Base-by-base conservation (phyloP, 2,888 invertebrate species). In the Crossocerus cetratus region DNA sequence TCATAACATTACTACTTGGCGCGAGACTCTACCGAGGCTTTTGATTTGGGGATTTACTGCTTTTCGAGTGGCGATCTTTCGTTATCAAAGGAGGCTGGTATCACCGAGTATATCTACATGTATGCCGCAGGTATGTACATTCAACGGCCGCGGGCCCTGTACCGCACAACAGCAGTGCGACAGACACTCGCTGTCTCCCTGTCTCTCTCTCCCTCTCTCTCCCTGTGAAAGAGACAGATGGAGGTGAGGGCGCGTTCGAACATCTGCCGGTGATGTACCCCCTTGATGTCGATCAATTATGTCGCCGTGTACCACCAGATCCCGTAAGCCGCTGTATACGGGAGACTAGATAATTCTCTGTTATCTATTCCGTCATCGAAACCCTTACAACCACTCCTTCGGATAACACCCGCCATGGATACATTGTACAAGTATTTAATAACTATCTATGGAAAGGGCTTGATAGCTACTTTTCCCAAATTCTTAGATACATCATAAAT, bases 191-290 rank as follows among this genome's bases (percentile, higher is more conserved):
- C n/a, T n/a, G n/a, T n/a, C n/a, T n/a, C n/a, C n/a, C 32, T 32
- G 8, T 32, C 32, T 32, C 32, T 5, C 3, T 8, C 32, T 5
- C 32, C 11, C 32, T 5, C 32, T 32, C 32, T 32, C 32, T 32
- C 32, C 69, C 83, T 79, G 77, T 83, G 84, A 86, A 84, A 82
- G 84, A 86, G 83, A 86, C 83, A 82, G 85, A 85, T 84, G 86
- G 82, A 85, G 77, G 85, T 74, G 85, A 85, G 85, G 86, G 84
- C 82, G 84, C 83, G 82, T 83, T 83, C 82, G 78, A 86, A 85
- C 86, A 86, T 86, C 86, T 86, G 86, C 84, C 82, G 62, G 83
- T 85, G 84, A 86, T 86, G 86, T 85, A 83, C 79, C 81, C 85
- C 86, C 81, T 83, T 86, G 77, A 80, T 84, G 82, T 85, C 86